Conservation (phyloP, 2,888 invertebrate genomes). For the Pterobdella sp. region DNA sequence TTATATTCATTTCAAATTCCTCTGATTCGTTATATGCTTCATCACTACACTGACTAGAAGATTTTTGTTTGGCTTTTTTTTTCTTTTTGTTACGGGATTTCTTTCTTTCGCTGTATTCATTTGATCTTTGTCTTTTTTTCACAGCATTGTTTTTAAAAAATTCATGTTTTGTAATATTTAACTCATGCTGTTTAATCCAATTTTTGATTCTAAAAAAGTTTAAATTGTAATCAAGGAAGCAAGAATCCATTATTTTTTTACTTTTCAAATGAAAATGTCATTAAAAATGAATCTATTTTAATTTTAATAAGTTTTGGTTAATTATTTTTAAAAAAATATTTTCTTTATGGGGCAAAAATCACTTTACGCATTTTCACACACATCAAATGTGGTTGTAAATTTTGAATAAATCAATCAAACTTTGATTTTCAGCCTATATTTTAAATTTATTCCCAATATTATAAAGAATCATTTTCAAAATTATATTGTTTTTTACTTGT, state of each 20-base stretch:
- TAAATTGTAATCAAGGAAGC: background rate
- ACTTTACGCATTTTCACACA: background rate
- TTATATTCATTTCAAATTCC: constrained; percentile 56
- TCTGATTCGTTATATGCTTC: constrained; percentile 20
- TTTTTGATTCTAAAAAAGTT: background rate
- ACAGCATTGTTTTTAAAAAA: background rate
- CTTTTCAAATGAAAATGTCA: background rate
- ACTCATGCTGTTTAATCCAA: background rate
- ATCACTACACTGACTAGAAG: background rate
- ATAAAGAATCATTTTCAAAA: background rate
- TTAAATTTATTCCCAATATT: background rate
- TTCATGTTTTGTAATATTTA: background rate
- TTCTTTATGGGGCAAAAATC: background rate
- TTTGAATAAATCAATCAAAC: background rate
- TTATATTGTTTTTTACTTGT: background rate
- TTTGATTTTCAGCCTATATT: background rate
- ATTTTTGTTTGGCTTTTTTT: constrained; percentile 10
- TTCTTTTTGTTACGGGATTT: background rate
- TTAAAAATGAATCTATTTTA: background rate
- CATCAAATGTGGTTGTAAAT: background rate
- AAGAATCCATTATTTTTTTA: background rate
- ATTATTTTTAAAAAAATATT: background rate
- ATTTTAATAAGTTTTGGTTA: background rate
- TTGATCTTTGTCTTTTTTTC: background rate
- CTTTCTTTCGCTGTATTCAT: background rate